phyloP scores from a whole-genome alignment of 1,140 invertebrate species.

The Heliconius hermathena region DNA sequence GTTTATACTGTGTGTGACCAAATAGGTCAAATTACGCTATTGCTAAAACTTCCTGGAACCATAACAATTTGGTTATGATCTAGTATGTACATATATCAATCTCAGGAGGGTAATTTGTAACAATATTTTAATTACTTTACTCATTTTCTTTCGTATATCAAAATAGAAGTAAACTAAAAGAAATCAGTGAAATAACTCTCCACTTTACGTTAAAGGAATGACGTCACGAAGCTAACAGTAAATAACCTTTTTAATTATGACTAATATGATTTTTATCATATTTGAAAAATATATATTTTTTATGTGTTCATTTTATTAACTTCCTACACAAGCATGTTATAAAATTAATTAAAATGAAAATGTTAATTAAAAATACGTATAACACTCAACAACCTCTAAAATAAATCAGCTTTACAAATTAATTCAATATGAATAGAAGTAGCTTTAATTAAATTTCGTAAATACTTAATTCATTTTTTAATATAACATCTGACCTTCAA shows the following conservation, averaged over 20 bases:
- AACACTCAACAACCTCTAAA: not conserved
- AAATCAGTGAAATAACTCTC: not conserved
- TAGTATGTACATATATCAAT: not conserved
- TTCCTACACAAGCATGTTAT: not conserved
- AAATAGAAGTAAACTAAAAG: not conserved
- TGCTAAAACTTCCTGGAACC: not conserved
- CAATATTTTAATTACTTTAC: not conserved
- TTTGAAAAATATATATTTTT: too few relatives aligned
- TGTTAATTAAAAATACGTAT: not conserved
- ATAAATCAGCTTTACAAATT: slow-evolving; percentile 6
- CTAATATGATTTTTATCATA: too few relatives aligned
- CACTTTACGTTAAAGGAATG: not conserved
- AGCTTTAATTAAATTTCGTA: not conserved
- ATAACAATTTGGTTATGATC: not conserved
- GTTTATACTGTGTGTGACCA: not conserved
- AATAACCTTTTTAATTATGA: not conserved
- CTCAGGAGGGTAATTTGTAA: not conserved
- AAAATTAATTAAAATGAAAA: not conserved
- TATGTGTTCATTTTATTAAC: not conserved
- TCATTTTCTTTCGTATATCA: too few relatives aligned
- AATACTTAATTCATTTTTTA: not conserved
- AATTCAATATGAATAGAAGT: slow-evolving; percentile 8
- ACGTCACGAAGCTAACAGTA: too few relatives aligned
- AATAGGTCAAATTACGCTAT: not conserved
- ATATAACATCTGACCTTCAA: not conserved